Base-by-base conservation (phyloP, 1,140 invertebrate genomes). In the Macrobrachium nipponense region DNA sequence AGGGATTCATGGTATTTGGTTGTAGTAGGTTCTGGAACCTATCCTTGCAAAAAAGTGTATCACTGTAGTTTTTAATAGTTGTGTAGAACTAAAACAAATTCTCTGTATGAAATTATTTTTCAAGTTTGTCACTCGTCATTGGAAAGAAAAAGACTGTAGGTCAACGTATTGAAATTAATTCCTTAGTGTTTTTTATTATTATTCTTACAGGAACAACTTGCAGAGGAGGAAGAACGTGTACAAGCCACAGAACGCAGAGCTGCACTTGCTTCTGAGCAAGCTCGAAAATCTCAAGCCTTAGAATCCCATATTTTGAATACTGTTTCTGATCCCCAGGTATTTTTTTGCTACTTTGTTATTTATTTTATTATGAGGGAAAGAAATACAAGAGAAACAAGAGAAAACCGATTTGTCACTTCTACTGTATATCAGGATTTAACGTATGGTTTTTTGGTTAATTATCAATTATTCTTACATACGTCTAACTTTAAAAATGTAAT, bases 281-380 rank as follows among this genome's bases (percentile, higher is more conserved):
- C 87, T 59, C 79, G 78, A 58, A 88, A 87, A 76, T 87, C 84
- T 76, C 87, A 88, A 62, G 84, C 84, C 59, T 64, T 88, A 23
- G 81, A 83, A 60, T 83, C 84, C 59, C 84, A 86, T 43, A 70
- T 82, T 23, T 66, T 88, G 6, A 88, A 80, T 80, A 79, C 75
- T 60, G 86, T 88, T 17, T 75, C 81, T 58, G 79, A 88, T 73
- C 76, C 81, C 15, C 72, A 79, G 73, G 87, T 88, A 64, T 27
- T n/a, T n/a, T n/a, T n/a, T n/a, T n/a, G n/a, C n/a, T n/a, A n/a
- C n/a, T n/a, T n/a, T n/a, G n/a, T n/a, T n/a, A n/a, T n/a, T n/a
- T n/a, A n/a, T n/a, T n/a, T n/a, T n/a, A n/a, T n/a, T n/a, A n/a
- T n/a, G n/a, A n/a, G n/a, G n/a, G n/a, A n/a, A n/a, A n/a, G n/a